Evolutionary conservation across 2,113 vertebrate genomes (phyloP), one percentile per base, ranked within the genome.

Genomic region (Gyps fulvus): DNA sequence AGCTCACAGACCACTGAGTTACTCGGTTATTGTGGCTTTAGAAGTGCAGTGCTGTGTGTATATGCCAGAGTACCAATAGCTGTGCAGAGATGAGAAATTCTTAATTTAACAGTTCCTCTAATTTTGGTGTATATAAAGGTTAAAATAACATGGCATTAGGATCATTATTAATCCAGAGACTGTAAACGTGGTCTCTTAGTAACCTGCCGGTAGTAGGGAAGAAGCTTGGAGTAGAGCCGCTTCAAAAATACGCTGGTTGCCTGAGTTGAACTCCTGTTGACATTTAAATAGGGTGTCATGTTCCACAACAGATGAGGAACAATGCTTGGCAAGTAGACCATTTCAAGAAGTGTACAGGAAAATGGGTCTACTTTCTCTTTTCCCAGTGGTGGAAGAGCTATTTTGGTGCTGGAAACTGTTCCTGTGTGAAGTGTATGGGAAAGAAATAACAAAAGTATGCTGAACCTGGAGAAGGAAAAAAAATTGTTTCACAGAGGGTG

Each of bases 291-390:
- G 94, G 77, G 94, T 97, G 93, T 97, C 93, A 94, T 95, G 97
- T 97, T 97, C 95, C 94, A 94, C 94, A 96, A 96, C 94, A 91
- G 58, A 94, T 62, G 94, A 95, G 89, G 95, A 97, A 97, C 93
- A 97, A 95, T 97, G 96, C 93, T 96, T 97, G 95, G 97, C 97
- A 97, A 95, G 93, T 93, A 66, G 83, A 85, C 78, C 93, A 55
- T 79, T 95, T 94, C 93, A 96, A 96, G 91, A 94, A 96, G 89
- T 80, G 91, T 95, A 94, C 95, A 95, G 95, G 95, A 95, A 95
- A 95, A 95, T 96, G 94, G 95, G 84, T 94, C 93, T 95, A 96
- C 96, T 96, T 97, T 95, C 95, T 95, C 95, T 97, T 96, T 97
- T 97, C 95, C 96, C 97, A 97, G 89, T 94, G 91, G 96, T 96